Evolutionary conservation across 2,888 invertebrate species (phyloP).

Genomic region (Terebella lapidaria): DNA sequence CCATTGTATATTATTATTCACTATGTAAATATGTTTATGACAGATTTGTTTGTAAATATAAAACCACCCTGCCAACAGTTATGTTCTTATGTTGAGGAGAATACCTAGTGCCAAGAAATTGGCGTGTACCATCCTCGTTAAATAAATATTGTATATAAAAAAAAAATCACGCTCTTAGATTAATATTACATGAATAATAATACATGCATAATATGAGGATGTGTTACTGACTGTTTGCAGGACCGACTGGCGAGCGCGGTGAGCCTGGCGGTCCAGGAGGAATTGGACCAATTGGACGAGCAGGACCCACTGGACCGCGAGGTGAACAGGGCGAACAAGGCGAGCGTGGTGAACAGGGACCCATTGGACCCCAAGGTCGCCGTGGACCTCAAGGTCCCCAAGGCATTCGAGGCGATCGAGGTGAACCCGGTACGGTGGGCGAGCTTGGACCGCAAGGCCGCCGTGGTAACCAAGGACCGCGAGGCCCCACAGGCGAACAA

Average conservation of each 20-base stretch:
- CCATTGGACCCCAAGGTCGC: slow-evolving; percentile 10
- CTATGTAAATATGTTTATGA: no score
- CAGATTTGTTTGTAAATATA: no score
- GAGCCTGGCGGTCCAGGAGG: background rate
- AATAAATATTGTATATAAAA: no score
- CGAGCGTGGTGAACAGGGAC: background rate
- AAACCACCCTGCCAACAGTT: no score
- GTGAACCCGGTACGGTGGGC: slow-evolving; percentile 57
- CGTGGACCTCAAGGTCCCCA: slow-evolving; percentile 6
- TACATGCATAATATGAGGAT: no score
- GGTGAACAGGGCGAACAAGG: slow-evolving; percentile 9
- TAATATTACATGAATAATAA: no score
- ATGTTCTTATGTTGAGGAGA: no score
- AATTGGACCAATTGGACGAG: slow-evolving; percentile 6
- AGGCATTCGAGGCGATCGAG: slow-evolving; percentile 13
- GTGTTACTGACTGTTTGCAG: no score
- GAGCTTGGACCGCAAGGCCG: slow-evolving; percentile 11
- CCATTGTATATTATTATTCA: no score
- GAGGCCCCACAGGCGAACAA: slow-evolving; percentile 17
- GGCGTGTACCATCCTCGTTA: no score
- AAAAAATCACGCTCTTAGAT: no score
- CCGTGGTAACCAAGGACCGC: slow-evolving; percentile 9
- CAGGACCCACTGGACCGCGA: slow-evolving; percentile 6
- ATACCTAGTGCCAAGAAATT: no score
- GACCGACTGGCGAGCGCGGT: slow-evolving; percentile 21